A percentile compares a stretch with the other conserved stretches of the same genome.
Evolutionary conservation across 2,113 vertebrate genomes (phyloP).

Genomic region (Chauna torquata): DNA sequence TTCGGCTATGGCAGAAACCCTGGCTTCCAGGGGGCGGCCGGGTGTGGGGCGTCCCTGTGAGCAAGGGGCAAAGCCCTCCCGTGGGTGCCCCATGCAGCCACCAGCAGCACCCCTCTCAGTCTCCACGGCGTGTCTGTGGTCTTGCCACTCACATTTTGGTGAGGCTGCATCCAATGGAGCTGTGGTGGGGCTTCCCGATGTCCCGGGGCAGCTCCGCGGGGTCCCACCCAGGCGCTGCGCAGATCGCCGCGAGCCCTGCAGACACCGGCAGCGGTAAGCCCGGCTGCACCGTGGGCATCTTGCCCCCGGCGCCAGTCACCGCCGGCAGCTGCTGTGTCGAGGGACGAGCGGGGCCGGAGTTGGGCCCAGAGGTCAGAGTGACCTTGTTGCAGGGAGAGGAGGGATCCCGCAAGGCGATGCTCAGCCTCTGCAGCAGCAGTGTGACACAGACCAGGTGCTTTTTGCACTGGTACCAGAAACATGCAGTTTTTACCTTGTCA

Average conservation of each 20-base stretch:
- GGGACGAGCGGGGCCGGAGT: too few relatives aligned
- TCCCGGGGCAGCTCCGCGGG: background rate
- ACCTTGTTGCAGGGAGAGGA: background rate
- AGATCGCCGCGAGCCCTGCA: background rate
- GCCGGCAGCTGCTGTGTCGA: fast-evolving
- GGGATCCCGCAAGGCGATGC: background rate
- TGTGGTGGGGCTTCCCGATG: background rate
- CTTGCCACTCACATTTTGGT: background rate
- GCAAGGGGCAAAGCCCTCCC: too few relatives aligned
- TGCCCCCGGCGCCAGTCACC: fast-evolving
- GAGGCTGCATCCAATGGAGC: fast-evolving
- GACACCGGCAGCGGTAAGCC: fast-evolving
- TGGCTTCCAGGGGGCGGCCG: too few relatives aligned
- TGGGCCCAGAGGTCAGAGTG: fast-evolving
- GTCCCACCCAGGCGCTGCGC: background rate
- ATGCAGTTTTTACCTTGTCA: fast-evolving
- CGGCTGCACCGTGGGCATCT: background rate
- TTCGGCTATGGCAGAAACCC: too few relatives aligned
- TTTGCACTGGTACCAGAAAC: background rate
- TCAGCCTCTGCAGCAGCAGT: background rate
- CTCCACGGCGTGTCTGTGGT: fast-evolving
- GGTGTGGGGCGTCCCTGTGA: too few relatives aligned
- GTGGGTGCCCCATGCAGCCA: too few relatives aligned
- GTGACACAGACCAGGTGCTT: too few relatives aligned
- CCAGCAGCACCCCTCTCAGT: background rate